These are phyloP conservation scores for Prochilodus magdalenae DNA, from an alignment of 2,113 vertebrate species.

Conservation along the genomic window DNA sequence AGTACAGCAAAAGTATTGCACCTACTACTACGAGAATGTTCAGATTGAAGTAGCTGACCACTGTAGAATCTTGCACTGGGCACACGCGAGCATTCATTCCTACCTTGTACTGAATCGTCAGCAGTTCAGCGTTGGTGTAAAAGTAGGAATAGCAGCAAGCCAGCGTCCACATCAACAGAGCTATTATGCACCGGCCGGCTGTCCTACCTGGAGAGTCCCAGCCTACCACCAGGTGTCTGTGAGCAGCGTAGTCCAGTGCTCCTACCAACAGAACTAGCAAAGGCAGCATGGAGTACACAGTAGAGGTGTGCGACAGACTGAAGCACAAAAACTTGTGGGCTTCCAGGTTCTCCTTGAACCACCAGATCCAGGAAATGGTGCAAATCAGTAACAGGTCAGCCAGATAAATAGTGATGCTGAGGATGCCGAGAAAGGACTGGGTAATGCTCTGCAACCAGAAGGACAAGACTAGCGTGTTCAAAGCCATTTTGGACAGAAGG, in stretches of 20 bases:
- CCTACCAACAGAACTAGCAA: conserved; percentile 66
- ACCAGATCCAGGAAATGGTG: conserved; percentile 44
- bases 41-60: conserved; percentile 44
- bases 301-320: conserved; percentile 63
- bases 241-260: conserved; percentile 60
- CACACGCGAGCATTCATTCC: conserved; percentile 52
- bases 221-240: background rate
- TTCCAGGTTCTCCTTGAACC: conserved; percentile 15
- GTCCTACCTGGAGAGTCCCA: background rate
- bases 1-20: conserved; percentile 58
- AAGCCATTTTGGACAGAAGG: conserved; percentile 63
- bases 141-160: conserved; percentile 51
- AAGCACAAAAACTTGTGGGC: conserved; percentile 55
- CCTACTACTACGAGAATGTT: conserved; percentile 29
- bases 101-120: background rate
- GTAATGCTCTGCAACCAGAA: conserved; percentile 49
- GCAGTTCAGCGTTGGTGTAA: conserved; percentile 8
- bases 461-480: conserved; percentile 57
- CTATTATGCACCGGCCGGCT: conserved; percentile 35
- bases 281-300: conserved; percentile 63
- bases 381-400: conserved; percentile 61
- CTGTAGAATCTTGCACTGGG: conserved; percentile 53
- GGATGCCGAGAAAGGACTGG: conserved; percentile 62
- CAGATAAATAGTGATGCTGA: conserved; percentile 66
- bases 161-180: conserved; percentile 63